Percentiles rank a stretch among this genome's conserved stretches.
Conservation (phyloP, 2,113 vertebrate genomes). For the Nycticebus coucang region DNA sequence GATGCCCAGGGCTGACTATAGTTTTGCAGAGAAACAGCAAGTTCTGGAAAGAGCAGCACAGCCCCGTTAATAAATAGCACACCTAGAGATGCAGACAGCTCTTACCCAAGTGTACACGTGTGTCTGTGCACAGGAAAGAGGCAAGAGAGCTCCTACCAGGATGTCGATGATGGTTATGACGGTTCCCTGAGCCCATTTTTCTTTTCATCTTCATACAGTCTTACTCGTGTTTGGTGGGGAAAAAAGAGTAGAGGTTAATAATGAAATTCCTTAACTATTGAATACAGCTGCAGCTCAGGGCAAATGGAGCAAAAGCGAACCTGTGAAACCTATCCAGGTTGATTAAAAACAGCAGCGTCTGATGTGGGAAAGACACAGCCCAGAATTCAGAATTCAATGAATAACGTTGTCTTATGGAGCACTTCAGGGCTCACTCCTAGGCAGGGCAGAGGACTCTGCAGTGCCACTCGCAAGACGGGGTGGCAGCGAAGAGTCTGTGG, state of each 20-base stretch:
- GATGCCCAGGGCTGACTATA: neutral
- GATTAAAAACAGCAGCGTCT: neutral
- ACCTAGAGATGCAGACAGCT: rapidly evolving
- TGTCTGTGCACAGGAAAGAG: rapidly evolving
- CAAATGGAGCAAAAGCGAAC: neutral
- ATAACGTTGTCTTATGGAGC: neutral
- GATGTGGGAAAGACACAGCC: neutral
- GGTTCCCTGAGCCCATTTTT: rapidly evolving
- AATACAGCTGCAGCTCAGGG: neutral
- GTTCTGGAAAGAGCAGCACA: neutral
- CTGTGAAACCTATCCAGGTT: too few relatives aligned
- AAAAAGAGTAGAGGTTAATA: neutral
- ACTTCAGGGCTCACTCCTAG: too few relatives aligned
- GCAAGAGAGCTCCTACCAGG: rapidly evolving
- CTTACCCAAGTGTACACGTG: rapidly evolving
- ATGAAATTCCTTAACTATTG: neutral
- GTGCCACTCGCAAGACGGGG: rapidly evolving
- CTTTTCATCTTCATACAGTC: neutral
- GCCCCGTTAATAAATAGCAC: neutral
- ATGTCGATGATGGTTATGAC: rapidly evolving
- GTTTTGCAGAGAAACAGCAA: neutral
- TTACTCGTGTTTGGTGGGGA: neutral
- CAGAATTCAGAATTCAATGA: neutral
- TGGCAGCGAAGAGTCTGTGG: too few relatives aligned
- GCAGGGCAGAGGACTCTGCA: neutral